Conservation (phyloP, 2,888 invertebrate genomes). For the Caenorhabditis sulstoni region DNA sequence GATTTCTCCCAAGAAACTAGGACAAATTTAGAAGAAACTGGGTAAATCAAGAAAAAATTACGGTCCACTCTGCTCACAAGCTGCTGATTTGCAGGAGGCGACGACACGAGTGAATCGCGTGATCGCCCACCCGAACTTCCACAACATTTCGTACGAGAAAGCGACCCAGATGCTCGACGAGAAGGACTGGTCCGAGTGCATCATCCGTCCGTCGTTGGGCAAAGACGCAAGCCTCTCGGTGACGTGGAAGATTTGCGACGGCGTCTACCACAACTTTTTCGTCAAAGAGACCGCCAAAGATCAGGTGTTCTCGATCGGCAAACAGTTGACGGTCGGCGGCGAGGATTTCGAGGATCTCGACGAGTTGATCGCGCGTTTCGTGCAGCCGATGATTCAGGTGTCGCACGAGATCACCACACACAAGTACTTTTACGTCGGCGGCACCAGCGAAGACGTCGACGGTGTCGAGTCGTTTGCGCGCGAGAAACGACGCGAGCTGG, state of each 20-base stretch:
- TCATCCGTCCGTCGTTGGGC: slow-evolving; percentile 96
- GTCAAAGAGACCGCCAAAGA: slow-evolving; percentile 95
- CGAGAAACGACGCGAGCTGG: slow-evolving; percentile 89
- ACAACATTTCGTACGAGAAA: slow-evolving; percentile 94
- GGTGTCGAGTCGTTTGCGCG: slow-evolving; percentile 81
- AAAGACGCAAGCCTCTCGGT: slow-evolving; percentile 95
- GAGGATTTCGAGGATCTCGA: slow-evolving; percentile 96
- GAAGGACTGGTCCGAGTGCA: slow-evolving; percentile 97
- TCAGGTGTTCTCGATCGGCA: slow-evolving; percentile 92
- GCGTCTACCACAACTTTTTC: slow-evolving; percentile 96
- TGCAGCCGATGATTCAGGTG: slow-evolving; percentile 96
- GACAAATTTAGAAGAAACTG: no score
- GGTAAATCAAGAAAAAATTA: no score
- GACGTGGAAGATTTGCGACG: slow-evolving; percentile 95
- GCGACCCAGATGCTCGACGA: slow-evolving; percentile 92
- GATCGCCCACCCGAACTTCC: slow-evolving; percentile 96
- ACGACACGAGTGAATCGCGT: slow-evolving; percentile 89
- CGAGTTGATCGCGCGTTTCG: slow-evolving; percentile 96
- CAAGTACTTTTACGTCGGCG: slow-evolving; percentile 87
- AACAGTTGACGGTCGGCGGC: slow-evolving; percentile 81
- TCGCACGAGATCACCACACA: slow-evolving; percentile 92
- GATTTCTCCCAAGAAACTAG: no score
- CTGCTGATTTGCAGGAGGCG: no score
- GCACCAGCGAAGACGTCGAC: slow-evolving; percentile 64
- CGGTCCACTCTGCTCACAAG: no score